Percentiles rank a stretch among this genome's conserved stretches.
Evolutionary conservation across 2,797 vertebrate genomes (phyloP).

Genomic region (Acestrorhynchus altus): DNA sequence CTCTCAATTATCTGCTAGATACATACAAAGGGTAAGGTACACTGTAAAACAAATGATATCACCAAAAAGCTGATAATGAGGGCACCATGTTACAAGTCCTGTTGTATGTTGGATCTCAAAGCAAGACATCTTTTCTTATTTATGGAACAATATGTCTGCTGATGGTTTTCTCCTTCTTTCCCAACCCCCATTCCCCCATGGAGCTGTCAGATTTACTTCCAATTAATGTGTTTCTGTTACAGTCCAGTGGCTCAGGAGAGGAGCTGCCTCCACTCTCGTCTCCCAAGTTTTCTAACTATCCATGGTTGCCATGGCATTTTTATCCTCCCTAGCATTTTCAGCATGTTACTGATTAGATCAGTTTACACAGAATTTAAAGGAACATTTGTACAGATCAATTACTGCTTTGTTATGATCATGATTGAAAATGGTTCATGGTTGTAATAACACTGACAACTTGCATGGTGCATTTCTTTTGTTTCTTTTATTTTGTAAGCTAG

Average conservation of each 20-base stretch:
- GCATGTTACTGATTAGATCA: conserved; percentile 57
- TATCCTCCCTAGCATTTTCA: conserved; percentile 44
- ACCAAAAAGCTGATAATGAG: conserved; percentile 66
- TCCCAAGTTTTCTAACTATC: conserved; percentile 79
- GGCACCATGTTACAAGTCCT: conserved; percentile 77
- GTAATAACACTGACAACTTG: background rate
- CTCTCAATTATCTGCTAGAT: background rate
- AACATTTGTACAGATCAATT: conserved; percentile 16
- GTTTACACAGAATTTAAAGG: conserved; percentile 25
- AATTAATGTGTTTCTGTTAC: conserved; percentile 92
- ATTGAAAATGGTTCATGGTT: background rate
- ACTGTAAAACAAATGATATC: conserved; percentile 72
- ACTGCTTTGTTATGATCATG: background rate
- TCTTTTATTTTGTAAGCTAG: no score
- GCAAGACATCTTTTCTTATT: conserved; percentile 74
- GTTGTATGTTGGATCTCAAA: conserved; percentile 74
- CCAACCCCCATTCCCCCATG: conserved; percentile 70
- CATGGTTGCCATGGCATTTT: conserved; percentile 83
- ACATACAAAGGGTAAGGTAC: conserved; percentile 55
- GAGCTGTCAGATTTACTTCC: conserved; percentile 88
- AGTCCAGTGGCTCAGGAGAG: conserved; percentile 80
- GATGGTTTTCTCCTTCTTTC: conserved; percentile 63
- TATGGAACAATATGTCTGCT: conserved; percentile 74
- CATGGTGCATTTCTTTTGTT: background rate
- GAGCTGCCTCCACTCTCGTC: conserved; percentile 74